Evolutionary conservation across 2,113 vertebrate genomes (phyloP).

Genomic region (Aspidoscelis tigris): DNA sequence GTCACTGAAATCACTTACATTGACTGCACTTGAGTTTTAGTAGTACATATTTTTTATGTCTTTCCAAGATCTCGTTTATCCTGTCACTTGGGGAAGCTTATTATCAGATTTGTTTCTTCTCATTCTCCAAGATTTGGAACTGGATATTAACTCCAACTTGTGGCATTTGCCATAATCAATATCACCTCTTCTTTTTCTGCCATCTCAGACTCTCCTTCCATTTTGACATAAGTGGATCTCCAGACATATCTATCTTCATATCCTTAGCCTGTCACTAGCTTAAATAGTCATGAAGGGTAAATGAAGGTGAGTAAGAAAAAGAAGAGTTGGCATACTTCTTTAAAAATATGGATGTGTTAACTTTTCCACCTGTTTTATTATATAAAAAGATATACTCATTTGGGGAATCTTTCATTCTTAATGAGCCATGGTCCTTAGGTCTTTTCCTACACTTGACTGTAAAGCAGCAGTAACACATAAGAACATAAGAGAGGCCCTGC

Average conservation of each 20-base stretch:
- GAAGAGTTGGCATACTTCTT: background rate
- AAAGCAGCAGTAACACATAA: no score
- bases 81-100: conserved; percentile 9
- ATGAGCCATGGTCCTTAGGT: no score
- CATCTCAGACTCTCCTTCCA: background rate
- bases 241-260: conserved; percentile 38
- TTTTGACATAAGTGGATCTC: conserved; percentile 17
- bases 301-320: conserved; percentile 29
- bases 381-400: background rate
- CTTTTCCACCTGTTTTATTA: conserved; percentile 6
- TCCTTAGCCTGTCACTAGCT: conserved; percentile 15
- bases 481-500: no score
- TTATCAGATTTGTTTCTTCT: conserved; percentile 2
- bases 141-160: conserved; percentile 19
- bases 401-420: background rate
- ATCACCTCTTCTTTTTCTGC: conserved; percentile 6
- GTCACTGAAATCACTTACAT: background rate
- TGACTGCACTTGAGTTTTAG: background rate
- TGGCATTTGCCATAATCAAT: conserved; percentile 36
- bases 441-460: background rate
- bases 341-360: background rate
- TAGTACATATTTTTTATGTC: background rate
- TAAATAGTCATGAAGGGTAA: conserved; percentile 34
- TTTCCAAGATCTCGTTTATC: conserved; percentile 14
- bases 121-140: conserved; percentile 1